phyloP scores from a whole-genome alignment of 2,113 vertebrate genomes.

The Pseudopodoces humilis region DNA sequence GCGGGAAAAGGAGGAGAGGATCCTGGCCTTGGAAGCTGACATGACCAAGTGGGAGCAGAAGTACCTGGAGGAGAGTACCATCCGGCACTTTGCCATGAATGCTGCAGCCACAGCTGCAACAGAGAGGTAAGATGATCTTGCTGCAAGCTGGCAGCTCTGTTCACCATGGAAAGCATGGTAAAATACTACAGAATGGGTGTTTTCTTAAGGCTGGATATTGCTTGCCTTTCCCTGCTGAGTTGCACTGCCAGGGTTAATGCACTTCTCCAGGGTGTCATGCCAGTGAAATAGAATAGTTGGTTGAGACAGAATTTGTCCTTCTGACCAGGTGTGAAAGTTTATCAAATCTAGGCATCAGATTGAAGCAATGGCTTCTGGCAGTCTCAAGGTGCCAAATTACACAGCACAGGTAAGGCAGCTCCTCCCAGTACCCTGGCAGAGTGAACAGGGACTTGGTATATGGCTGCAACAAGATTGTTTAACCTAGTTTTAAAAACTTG shows the following conservation, averaged over 20 bases:
- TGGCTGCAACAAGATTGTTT: neutral
- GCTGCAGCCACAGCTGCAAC: slow-evolving; percentile 74
- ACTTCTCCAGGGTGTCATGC: accelerated
- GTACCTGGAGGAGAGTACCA: slow-evolving; percentile 86
- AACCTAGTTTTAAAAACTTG: neutral
- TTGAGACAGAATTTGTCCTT: neutral
- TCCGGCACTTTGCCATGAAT: slow-evolving; percentile 86
- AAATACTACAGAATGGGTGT: neutral
- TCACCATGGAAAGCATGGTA: neutral
- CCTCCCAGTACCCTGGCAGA: accelerated
- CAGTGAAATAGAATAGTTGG: neutral
- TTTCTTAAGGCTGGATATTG: neutral
- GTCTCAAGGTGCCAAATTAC: neutral
- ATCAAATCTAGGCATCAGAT: neutral
- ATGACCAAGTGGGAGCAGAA: slow-evolving; percentile 91
- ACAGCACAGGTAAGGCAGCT: neutral
- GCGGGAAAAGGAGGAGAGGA: slow-evolving; percentile 86
- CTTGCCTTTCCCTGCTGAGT: neutral
- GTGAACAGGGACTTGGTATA: neutral
- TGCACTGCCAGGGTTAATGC: accelerated
- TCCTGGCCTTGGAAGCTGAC: slow-evolving; percentile 85
- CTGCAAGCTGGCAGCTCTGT: neutral
- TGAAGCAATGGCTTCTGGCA: neutral
- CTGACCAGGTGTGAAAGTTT: neutral
- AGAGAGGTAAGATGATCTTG: slow-evolving; percentile 72